Percentiles rank a stretch among this genome's conserved stretches.
phyloP scores from a whole-genome alignment of 2,113 vertebrate species.

The Grammomys dolichurus region DNA sequence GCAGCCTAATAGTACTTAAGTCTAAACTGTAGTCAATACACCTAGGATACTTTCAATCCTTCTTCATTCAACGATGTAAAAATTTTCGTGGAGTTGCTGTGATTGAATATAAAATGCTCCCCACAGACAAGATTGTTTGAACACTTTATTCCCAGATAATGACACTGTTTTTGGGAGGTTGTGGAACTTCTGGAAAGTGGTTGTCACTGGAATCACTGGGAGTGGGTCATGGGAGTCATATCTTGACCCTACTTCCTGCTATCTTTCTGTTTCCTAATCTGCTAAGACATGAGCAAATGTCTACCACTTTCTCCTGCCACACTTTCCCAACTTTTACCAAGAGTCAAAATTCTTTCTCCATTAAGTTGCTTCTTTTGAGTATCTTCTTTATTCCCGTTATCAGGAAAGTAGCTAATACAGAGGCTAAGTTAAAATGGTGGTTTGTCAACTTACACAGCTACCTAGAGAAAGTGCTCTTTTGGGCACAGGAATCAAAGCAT shows the following conservation, averaged over 20 bases:
- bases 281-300: background rate
- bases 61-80: background rate
- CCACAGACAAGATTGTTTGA: background rate
- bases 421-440: background rate
- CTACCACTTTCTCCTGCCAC: too few species aligned
- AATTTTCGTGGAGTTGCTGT: background rate
- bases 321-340: background rate
- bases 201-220: background rate
- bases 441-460: background rate
- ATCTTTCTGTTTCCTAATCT: background rate
- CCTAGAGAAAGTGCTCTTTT: background rate
- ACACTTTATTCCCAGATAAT: background rate
- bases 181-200: background rate
- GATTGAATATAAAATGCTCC: background rate
- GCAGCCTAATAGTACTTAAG: background rate
- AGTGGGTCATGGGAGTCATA: background rate
- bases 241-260: background rate
- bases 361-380: background rate
- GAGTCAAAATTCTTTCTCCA: background rate
- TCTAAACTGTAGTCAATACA: background rate
- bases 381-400: background rate
- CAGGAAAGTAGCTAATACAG: background rate
- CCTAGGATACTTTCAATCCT: background rate
- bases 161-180: background rate
- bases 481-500: background rate